Evolutionary conservation across 2,113 vertebrate species (phyloP).

Genomic region (Centropus bengalensis): DNA sequence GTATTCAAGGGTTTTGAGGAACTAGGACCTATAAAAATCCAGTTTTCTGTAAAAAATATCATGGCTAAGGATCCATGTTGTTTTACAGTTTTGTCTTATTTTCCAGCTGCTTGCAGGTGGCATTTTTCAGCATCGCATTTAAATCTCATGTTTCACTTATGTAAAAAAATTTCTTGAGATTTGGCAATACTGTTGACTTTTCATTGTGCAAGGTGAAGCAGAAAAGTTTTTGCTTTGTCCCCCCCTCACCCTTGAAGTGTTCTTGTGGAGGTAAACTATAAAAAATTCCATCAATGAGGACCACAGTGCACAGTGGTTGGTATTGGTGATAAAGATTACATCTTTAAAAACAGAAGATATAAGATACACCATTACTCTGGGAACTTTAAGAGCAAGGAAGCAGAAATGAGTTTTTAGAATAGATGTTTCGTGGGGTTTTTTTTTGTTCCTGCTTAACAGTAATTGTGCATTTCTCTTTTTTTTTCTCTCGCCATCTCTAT

Average conservation of each 20-base stretch:
- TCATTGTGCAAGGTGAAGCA: background rate
- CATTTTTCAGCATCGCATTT: constrained; percentile 17
- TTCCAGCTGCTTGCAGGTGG: background rate
- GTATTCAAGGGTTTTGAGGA: background rate
- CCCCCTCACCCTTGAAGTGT: background rate
- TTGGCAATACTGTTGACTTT: background rate
- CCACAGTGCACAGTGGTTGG: constrained; percentile 27
- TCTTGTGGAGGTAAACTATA: constrained; percentile 46
- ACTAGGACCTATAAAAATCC: background rate
- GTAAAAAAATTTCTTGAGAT: background rate
- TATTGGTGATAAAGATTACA: constrained; percentile 50
- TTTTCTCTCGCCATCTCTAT: background rate
- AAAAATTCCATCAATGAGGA: constrained; percentile 37
- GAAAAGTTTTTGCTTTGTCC: background rate
- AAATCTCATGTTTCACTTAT: constrained; percentile 25
- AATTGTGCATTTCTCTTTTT: constrained; percentile 2
- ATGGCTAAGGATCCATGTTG: background rate
- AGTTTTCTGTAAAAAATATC: background rate
- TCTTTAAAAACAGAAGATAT: constrained; percentile 48
- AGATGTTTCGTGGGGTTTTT: background rate
- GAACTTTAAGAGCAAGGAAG: constrained; percentile 16
- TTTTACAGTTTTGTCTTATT: background rate
- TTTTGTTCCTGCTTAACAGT: background rate
- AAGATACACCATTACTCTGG: background rate
- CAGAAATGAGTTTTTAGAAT: constrained; percentile 31